Conservation (phyloP, 2,113 vertebrate genomes). For the Perca flavescens region DNA sequence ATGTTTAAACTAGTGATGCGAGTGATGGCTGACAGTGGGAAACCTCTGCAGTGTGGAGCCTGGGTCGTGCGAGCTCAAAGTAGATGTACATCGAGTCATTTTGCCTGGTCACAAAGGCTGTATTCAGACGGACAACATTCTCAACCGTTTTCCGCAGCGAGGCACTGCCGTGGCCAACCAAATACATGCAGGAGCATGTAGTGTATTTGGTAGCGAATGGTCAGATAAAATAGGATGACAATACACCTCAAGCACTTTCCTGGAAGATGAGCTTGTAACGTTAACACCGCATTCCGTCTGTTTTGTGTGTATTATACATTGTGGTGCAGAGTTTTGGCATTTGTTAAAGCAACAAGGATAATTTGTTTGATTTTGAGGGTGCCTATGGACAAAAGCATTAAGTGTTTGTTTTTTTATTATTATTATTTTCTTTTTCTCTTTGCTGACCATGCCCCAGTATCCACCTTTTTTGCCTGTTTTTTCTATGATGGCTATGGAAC, state of each 20-base stretch:
- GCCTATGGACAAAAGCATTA: too few relatives aligned
- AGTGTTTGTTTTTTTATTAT: too few relatives aligned
- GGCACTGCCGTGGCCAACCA: background rate
- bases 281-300: background rate
- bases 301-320: background rate
- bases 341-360: too few relatives aligned
- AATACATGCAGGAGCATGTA: background rate
- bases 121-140: background rate
- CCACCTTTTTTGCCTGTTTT: too few relatives aligned
- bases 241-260: too few relatives aligned
- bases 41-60: slow-evolving; percentile 7
- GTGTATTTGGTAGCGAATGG: too few relatives aligned
- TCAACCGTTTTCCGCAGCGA: background rate
- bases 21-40: slow-evolving; percentile 16
- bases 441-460: too few relatives aligned
- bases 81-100: background rate
- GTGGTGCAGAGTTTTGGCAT: background rate
- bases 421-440: too few relatives aligned
- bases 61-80: background rate
- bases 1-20: slow-evolving; percentile 26
- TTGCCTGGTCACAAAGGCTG: background rate
- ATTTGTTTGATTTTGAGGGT: too few relatives aligned
- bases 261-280: background rate
- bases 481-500: too few relatives aligned
- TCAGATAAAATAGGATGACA: too few relatives aligned